Evolutionary conservation across 2,797 vertebrate species (phyloP).

Genomic region (Labeo calbasu): DNA sequence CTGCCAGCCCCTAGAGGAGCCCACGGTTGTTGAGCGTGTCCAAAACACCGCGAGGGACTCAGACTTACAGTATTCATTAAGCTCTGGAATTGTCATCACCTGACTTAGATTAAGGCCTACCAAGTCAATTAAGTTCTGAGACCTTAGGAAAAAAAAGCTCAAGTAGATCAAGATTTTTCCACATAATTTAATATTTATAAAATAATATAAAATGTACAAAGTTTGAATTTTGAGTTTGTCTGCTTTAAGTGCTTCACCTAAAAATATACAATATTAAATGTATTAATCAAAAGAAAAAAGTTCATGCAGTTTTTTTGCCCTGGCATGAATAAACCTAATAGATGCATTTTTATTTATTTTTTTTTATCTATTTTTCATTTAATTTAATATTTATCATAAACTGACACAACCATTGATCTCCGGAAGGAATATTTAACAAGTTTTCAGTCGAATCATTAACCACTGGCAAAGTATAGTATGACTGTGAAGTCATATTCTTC

Average conservation of each 20-base stretch:
- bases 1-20: conserved; percentile 13
- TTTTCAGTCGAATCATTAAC: not conserved
- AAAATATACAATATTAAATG: not conserved
- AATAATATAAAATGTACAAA: not conserved
- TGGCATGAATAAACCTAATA: not conserved
- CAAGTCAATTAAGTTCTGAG: conserved; percentile 10
- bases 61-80: conserved; percentile 31
- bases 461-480: not conserved
- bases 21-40: not conserved
- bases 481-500: not conserved
- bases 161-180: not conserved
- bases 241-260: not conserved
- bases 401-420: not conserved
- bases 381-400: not conserved
- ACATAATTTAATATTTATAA: not conserved
- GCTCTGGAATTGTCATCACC: conserved; percentile 27
- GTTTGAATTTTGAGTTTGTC: not conserved
- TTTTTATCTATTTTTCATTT: no score
- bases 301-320: not conserved
- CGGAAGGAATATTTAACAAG: not conserved
- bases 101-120: conserved; percentile 9
- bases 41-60: conserved; percentile 23
- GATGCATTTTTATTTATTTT: not conserved
- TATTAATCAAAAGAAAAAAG: not conserved
- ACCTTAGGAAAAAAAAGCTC: conserved; percentile 8